Base-by-base conservation (phyloP, 2,888 invertebrate species). In the Drosophila stalkeri region DNA sequence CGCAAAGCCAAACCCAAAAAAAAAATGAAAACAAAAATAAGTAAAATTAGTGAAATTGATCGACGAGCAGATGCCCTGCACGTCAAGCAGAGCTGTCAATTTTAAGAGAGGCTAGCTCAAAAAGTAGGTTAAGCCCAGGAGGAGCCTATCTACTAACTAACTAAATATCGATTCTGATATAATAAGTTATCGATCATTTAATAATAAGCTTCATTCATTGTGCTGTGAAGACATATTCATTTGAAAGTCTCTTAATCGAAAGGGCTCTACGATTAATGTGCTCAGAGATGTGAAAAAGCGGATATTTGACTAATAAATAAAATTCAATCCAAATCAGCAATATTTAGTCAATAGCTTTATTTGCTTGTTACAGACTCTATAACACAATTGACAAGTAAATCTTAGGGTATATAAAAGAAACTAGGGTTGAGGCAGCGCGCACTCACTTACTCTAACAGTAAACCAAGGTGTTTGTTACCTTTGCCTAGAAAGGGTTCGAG, bases 1-100 rank as follows among this genome's bases (percentile, higher is more conserved):
- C 90, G 86, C 90, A 90, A 88, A 81, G 64, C 61, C 46, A 69
- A 41, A 41, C 41, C 41, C 46, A 69, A 41, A 41, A 27, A 27
- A 55, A 55, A 55, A 55, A 27, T 55, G n/a, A 23, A 55, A 54
- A 54, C 9, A 37, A 54, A 37, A 54, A 23, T 11, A 39, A 39
- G 54, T 23, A 3, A 37, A 23, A 14, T 6, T 35, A 20, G 1
- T 4, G 18, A 2, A 11, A 1, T 8, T 51, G 33, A n/a, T 14
- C 4, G 33, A 8, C 33, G 33, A 2, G 14, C 20, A 33, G 4
- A 51, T 20, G 14, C 35, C 51, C 33, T 35, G 14, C 8, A 14
- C 1, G 3, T 0, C 0, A 7, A 3, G 33, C 7, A 7, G 18
- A 33, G 33, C 12, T 23, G 4, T 23, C 27, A 27, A 6, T 27